Conservation (phyloP, 2,113 vertebrate species). For the Galemys pyrenaicus region DNA sequence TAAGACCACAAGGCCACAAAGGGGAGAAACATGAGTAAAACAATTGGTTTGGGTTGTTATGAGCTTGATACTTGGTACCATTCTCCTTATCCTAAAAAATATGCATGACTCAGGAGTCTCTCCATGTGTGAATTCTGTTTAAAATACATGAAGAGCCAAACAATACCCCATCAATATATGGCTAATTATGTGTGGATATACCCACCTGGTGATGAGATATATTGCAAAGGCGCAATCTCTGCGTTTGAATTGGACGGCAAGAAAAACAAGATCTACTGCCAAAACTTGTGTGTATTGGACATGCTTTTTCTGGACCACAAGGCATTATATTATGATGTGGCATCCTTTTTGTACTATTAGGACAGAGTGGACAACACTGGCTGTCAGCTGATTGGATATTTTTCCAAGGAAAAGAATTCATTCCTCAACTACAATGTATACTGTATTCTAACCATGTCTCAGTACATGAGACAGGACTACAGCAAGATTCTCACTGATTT, state of each 20-base stretch:
- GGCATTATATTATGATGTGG: conserved; percentile 98
- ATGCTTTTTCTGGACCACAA: conserved; percentile 99
- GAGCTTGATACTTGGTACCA: conserved; percentile 99
- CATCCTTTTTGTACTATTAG: conserved; percentile 99
- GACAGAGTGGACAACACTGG: conserved; percentile 98
- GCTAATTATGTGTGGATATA: conserved; percentile 99
- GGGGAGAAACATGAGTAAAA: conserved; percentile 99
- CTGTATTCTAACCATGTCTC: conserved; percentile 99
- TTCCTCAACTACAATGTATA: conserved; percentile 99
- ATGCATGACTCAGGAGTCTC: conserved; percentile 95
- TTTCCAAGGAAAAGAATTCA: conserved; percentile 99
- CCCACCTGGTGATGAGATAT: conserved; percentile 97
- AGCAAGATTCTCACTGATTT: conserved; percentile 99
- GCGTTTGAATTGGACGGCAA: conserved; percentile 99
- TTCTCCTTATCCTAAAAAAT: conserved; percentile 98
- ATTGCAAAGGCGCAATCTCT: conserved; percentile 96
- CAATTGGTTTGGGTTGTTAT: conserved; percentile 96
- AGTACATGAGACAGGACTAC: conserved; percentile 98
- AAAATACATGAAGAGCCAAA: conserved; percentile 99
- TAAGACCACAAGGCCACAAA: conserved; percentile 97
- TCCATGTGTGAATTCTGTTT: conserved; percentile 99
- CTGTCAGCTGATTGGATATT: conserved; percentile 98
- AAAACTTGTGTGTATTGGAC: conserved; percentile 97
- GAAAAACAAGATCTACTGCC: conserved; percentile 99
- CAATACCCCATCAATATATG: conserved; percentile 97